A percentile compares a stretch with the other conserved stretches of the same genome.
Evolutionary conservation across 2,113 vertebrate genomes (phyloP).

Genomic region (Trachemys scripta): DNA sequence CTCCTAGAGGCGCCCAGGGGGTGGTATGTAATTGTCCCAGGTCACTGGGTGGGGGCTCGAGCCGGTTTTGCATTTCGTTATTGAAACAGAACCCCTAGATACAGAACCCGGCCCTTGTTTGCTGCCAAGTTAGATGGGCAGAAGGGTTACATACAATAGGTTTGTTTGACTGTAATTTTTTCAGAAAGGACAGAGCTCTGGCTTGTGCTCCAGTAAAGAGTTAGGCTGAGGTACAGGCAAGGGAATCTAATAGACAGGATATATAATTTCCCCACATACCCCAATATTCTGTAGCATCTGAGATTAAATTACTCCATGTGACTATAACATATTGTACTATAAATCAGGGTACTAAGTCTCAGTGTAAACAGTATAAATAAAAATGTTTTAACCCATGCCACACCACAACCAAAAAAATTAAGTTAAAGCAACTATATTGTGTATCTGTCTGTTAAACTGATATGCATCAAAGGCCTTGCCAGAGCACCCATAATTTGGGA

Average conservation of each 20-base stretch:
- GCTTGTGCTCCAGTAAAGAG: not conserved
- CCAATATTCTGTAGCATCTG: not conserved
- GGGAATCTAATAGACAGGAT: not conserved
- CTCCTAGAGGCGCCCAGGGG: too few species aligned
- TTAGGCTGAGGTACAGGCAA: not conserved
- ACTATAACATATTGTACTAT: not conserved
- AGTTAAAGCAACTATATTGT: constrained; percentile 20
- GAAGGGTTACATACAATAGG: not conserved
- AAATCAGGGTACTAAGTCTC: not conserved
- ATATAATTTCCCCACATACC: not conserved
- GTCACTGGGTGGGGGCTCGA: too few species aligned
- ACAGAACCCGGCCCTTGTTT: too few species aligned
- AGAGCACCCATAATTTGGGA: not conserved
- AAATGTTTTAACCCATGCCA: not conserved
- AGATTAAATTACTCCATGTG: not conserved
- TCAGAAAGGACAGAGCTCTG: not conserved
- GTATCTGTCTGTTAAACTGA: constrained; percentile 23
- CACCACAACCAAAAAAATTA: constrained; percentile 13
- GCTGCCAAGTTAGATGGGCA: too few species aligned
- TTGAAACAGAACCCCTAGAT: too few species aligned
- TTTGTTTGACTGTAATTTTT: not conserved
- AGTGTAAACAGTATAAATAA: not conserved
- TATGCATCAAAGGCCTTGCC: constrained; percentile 38
- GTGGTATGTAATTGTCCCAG: too few species aligned
- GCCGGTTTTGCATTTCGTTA: too few species aligned